A percentile compares a stretch with the other conserved stretches of the same genome.
These are phyloP conservation scores for Gasterosteus aculeatus DNA, from an alignment of 2,113 vertebrate species.

Conservation along the genomic window DNA sequence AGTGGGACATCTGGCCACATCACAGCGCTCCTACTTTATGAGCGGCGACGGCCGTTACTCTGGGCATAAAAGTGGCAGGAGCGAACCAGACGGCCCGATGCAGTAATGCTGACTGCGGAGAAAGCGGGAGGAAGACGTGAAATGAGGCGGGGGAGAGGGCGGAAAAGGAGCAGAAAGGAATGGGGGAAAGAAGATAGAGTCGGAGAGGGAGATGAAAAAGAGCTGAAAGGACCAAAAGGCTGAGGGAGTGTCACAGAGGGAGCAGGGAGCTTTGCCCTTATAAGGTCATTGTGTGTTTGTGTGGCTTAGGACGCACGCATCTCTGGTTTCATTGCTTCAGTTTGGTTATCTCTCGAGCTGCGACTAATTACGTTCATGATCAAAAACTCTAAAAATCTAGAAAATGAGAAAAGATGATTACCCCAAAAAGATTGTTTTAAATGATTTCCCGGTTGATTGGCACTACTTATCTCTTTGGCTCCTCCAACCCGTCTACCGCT, in stretches of 20 bases:
- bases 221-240: conserved; percentile 40
- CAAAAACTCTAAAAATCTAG: neutral
- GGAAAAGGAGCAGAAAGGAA: conserved; percentile 4
- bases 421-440: neutral
- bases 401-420: neutral
- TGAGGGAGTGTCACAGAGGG: conserved; percentile 28
- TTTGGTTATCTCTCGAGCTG: neutral
- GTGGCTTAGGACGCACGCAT: conserved; percentile 10
- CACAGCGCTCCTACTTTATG: conserved; percentile 66
- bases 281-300: conserved; percentile 34
- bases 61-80: conserved; percentile 59
- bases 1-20: conserved; percentile 70
- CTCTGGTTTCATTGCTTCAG: conserved; percentile 22
- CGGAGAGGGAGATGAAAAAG: conserved; percentile 25
- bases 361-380: neutral
- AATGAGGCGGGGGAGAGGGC: conserved; percentile 15
- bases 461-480: neutral
- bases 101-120: conserved; percentile 57
- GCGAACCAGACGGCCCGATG: conserved; percentile 43
- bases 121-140: conserved; percentile 20
- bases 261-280: conserved; percentile 49
- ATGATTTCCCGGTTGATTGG: neutral
- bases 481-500: neutral
- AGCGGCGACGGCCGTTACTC: conserved; percentile 67
- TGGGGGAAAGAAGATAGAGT: neutral